phyloP scores from a whole-genome alignment of 2,113 vertebrate genomes.

The Gadus chalcogrammus region DNA sequence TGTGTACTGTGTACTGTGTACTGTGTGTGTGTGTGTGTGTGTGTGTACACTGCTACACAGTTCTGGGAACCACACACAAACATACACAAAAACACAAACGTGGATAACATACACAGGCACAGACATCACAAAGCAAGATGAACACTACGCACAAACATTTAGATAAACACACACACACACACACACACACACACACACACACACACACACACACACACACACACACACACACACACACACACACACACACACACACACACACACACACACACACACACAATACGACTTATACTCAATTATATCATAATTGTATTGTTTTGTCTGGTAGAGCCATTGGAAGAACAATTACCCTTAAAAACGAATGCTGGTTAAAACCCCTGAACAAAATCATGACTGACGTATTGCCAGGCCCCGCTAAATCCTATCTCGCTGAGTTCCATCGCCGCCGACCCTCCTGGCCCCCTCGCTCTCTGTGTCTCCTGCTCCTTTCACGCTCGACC shows the following conservation, averaged over 20 bases:
- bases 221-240: constrained; percentile 4
- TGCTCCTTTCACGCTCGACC: constrained; percentile 32
- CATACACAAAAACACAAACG: constrained; percentile 40
- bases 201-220: constrained; percentile 1
- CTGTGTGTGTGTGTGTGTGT: too few relatives aligned
- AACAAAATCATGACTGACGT: too few relatives aligned
- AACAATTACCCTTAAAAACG: too few relatives aligned
- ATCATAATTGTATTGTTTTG: too few relatives aligned
- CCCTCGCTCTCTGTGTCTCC: constrained; percentile 20
- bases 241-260: constrained; percentile 5
- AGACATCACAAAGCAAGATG: background rate
- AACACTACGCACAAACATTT: background rate
- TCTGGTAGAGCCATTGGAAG: too few relatives aligned
- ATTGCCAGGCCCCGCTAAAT: too few relatives aligned
- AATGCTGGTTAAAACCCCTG: too few relatives aligned
- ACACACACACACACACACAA: constrained; percentile 14
- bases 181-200: constrained; percentile 8
- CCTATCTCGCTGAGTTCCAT: background rate
- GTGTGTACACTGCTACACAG: too few relatives aligned
- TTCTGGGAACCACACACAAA: too few relatives aligned
- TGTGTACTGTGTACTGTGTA: constrained; percentile 4
- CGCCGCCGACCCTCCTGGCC: constrained; percentile 21
- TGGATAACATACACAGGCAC: constrained; percentile 17
- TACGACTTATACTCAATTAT: constrained; percentile 4
- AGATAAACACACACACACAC: constrained; percentile 3